Conservation (phyloP, 2,113 vertebrate species). For the Alethe diademata region DNA sequence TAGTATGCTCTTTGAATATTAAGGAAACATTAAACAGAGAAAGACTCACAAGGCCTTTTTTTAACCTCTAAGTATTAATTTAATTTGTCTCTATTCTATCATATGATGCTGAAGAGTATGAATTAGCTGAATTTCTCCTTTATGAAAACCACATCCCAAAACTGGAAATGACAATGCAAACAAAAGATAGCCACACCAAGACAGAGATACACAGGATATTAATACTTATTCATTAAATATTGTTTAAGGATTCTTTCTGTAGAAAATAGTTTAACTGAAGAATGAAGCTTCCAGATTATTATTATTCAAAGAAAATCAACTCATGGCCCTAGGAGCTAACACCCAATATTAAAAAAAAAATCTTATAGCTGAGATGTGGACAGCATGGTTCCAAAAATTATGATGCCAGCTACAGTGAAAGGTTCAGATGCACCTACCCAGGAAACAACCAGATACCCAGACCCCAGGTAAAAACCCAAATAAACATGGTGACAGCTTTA, state of each 20-base stretch:
- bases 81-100: not conserved
- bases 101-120: not conserved
- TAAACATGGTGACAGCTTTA: not conserved
- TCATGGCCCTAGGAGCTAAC: not conserved
- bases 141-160: not conserved
- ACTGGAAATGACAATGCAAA: not conserved
- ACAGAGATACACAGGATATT: not conserved
- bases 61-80: not conserved
- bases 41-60: not conserved
- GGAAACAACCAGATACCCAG: not conserved
- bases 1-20: not conserved
- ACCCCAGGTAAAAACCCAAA: not conserved
- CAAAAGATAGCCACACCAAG: not conserved
- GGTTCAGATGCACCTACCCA: not conserved
- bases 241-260: not conserved
- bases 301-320: not conserved
- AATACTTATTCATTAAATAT: not conserved
- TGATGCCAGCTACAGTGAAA: not conserved
- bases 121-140: not conserved
- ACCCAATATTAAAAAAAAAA: not conserved
- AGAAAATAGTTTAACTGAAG: not conserved
- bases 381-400: not conserved
- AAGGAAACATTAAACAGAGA: not conserved
- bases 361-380: not conserved
- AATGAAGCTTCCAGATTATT: not conserved